Percentiles rank a stretch among this genome's conserved stretches.
Conservation (phyloP, 2,797 vertebrate genomes). For the Darevskia nairensis region DNA sequence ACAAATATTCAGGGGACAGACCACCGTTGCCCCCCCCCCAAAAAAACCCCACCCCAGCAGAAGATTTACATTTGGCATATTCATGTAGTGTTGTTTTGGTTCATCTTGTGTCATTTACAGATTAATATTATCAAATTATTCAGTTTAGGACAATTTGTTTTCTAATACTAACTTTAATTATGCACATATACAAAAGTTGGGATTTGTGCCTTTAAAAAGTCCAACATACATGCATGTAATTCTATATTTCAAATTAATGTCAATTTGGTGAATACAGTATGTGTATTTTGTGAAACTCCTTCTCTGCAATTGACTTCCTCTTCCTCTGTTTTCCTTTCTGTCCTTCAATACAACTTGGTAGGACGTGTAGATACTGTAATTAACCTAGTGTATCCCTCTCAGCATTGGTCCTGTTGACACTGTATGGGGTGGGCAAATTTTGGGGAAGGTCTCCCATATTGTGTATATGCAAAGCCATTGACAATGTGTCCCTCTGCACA, state of each 20-base stretch:
- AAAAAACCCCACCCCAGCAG: too few relatives aligned
- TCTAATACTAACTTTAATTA: background rate
- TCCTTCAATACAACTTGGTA: background rate
- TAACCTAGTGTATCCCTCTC: background rate
- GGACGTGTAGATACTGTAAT: background rate
- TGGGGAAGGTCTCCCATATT: background rate
- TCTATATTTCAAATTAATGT: background rate
- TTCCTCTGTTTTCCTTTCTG: background rate
- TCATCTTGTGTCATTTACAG: background rate
- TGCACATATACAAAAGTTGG: background rate
- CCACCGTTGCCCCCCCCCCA: too few relatives aligned
- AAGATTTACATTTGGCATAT: too few relatives aligned
- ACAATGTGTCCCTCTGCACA: background rate
- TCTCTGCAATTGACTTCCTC: background rate
- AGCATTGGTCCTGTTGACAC: background rate
- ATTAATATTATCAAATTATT: background rate
- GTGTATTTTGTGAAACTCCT: background rate
- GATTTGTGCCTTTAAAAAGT: background rate
- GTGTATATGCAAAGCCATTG: background rate
- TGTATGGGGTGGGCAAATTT: background rate
- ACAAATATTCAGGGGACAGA: too few relatives aligned
- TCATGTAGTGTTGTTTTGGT: too few relatives aligned
- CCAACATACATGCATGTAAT: background rate
- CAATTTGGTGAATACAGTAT: too few relatives aligned
- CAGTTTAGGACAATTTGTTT: background rate